phyloP scores from a whole-genome alignment of 2,797 vertebrate species.

The Uromys caudimaculatus region DNA sequence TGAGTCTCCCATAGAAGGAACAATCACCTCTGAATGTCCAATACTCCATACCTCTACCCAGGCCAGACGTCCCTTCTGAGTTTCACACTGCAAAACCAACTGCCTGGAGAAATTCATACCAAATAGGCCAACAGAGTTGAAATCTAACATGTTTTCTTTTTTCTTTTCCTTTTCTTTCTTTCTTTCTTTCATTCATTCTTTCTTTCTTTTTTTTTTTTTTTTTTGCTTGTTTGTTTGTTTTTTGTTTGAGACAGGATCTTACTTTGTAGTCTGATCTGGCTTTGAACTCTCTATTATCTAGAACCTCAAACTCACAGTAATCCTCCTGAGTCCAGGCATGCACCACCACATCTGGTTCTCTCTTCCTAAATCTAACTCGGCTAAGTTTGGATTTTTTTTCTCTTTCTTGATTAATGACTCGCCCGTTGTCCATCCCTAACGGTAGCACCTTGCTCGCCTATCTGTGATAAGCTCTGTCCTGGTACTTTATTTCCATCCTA shows the following conservation, averaged over 20 bases:
- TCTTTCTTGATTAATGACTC: background rate
- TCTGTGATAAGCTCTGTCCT: background rate
- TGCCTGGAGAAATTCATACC: background rate
- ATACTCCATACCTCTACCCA: background rate
- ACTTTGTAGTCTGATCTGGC: background rate
- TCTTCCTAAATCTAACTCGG: background rate
- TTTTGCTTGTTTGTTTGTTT: background rate
- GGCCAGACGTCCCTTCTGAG: background rate
- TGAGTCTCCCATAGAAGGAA: background rate
- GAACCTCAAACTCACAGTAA: background rate
- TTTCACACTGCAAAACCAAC: background rate
- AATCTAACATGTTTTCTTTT: background rate
- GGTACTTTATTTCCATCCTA: background rate
- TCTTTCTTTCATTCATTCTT: too few species aligned
- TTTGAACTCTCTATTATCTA: background rate
- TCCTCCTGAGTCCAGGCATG: background rate
- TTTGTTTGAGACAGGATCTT: background rate
- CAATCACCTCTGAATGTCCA: background rate
- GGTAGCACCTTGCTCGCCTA: background rate
- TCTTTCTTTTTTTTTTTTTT: too few species aligned
- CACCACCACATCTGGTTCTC: background rate
- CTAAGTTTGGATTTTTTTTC: conserved; percentile 16
- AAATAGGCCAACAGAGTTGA: background rate
- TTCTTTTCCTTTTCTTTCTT: too few species aligned
- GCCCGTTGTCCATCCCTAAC: background rate